Conservation (phyloP, 2,797 vertebrate species). For the Phyllotis vaccarum region DNA sequence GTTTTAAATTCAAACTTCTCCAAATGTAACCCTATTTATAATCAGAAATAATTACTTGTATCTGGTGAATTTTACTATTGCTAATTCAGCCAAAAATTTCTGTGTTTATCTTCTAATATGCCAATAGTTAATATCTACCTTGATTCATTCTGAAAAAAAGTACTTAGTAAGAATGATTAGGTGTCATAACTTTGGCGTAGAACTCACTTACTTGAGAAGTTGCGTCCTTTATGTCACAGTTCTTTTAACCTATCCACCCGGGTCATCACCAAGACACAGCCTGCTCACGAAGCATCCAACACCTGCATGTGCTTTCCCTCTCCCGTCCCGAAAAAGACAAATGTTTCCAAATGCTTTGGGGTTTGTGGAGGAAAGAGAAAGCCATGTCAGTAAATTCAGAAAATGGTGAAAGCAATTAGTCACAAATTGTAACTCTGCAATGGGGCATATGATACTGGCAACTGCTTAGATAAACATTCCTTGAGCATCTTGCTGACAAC, state of each 20-base stretch:
- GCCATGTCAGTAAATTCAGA: neutral
- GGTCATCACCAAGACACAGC: slow-evolving; percentile 20
- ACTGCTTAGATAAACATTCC: slow-evolving; percentile 54
- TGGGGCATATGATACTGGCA: slow-evolving; percentile 5
- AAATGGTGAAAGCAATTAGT: slow-evolving; percentile 50
- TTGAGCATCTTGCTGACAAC: neutral
- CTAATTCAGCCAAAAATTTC: slow-evolving; percentile 24
- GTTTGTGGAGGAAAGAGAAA: neutral
- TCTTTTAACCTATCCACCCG: slow-evolving; percentile 41
- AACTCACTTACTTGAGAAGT: slow-evolving; percentile 41
- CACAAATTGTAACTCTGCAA: slow-evolving; percentile 44
- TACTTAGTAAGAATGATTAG: slow-evolving; percentile 11
- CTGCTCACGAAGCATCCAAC: neutral
- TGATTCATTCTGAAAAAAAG: neutral
- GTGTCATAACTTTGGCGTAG: slow-evolving; percentile 14
- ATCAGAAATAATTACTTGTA: slow-evolving; percentile 25
- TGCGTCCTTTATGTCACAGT: neutral
- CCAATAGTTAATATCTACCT: neutral
- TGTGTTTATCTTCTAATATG: neutral
- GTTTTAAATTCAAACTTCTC: neutral
- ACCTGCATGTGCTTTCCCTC: slow-evolving; percentile 26
- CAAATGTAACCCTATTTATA: neutral
- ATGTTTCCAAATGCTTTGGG: slow-evolving; percentile 31
- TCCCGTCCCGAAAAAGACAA: slow-evolving; percentile 56
- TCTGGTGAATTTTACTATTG: neutral